phyloP scores from a whole-genome alignment of 2,113 vertebrate genomes.

The Pollachius pollachius region DNA sequence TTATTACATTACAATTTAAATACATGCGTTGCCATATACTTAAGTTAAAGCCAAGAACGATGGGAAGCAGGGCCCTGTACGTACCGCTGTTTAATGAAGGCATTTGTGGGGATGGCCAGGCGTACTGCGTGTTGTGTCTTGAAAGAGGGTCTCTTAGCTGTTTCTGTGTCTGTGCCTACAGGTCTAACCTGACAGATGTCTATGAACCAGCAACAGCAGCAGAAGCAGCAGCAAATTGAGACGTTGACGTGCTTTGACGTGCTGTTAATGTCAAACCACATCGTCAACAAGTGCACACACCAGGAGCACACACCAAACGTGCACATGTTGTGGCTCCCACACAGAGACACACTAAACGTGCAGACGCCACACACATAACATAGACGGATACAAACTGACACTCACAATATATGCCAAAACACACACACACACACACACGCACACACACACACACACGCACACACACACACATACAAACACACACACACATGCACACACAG shows the following conservation, averaged over 20 bases:
- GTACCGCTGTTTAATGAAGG: too few relatives aligned
- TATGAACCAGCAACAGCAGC: conserved; percentile 17
- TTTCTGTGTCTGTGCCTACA: not conserved
- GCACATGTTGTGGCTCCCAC: not conserved
- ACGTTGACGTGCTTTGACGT: conserved; percentile 13
- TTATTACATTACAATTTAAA: too few relatives aligned
- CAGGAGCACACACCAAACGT: not conserved
- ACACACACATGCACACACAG: not conserved
- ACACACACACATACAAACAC: not conserved
- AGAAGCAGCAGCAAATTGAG: conserved; percentile 12
- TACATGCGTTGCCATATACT: too few relatives aligned
- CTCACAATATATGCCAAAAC: not conserved
- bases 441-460: too few relatives aligned
- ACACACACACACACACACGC: too few relatives aligned
- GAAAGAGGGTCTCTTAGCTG: too few relatives aligned
- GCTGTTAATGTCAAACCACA: conserved; percentile 10
- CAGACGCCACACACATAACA: too few relatives aligned
- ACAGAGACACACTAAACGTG: too few relatives aligned
- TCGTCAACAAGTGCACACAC: not conserved
- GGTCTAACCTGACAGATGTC: conserved; percentile 20
- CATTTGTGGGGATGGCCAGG: too few relatives aligned
- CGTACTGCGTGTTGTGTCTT: too few relatives aligned
- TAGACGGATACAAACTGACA: not conserved
- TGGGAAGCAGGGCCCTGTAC: too few relatives aligned
- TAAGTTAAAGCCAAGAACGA: too few relatives aligned